A percentile compares a stretch with the other conserved stretches of the same genome.
phyloP scores from a whole-genome alignment of 2,888 invertebrate species.

The Cinara cedri region DNA sequence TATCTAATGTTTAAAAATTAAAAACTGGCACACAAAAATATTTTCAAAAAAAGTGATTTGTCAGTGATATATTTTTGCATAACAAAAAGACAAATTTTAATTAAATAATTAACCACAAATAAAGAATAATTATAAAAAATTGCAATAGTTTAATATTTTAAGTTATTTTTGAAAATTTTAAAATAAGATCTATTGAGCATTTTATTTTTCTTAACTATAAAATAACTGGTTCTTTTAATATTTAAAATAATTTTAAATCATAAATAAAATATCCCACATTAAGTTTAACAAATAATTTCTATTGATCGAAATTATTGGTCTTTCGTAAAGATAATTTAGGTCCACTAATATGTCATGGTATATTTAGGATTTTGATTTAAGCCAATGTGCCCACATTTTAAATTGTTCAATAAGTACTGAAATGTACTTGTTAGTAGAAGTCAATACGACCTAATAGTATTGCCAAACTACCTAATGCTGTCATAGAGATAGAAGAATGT shows the following conservation, averaged over 20 bases:
- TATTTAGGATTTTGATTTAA: constrained; percentile 34
- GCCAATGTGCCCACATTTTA: constrained; percentile 21
- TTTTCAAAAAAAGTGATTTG: background rate
- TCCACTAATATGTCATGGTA: constrained; percentile 1
- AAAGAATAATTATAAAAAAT: too few relatives aligned
- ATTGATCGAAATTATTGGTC: too few relatives aligned
- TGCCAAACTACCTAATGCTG: constrained; percentile 20
- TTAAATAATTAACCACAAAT: too few relatives aligned
- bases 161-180: too few relatives aligned
- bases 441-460: constrained; percentile 32
- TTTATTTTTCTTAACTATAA: too few relatives aligned
- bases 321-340: background rate
- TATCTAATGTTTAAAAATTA: background rate
- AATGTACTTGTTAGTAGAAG: constrained; percentile 4
- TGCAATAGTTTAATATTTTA: too few relatives aligned
- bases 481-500: constrained; percentile 21
- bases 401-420: constrained; percentile 19
- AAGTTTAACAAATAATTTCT: background rate
- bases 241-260: background rate
- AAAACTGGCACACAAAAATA: background rate
- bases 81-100: too few relatives aligned
- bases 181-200: too few relatives aligned
- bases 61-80: too few relatives aligned
- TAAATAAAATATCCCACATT: background rate
- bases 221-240: too few relatives aligned